A percentile compares a stretch with the other conserved stretches of the same genome.
Conservation (phyloP, 2,113 vertebrate genomes). For the Dipodomys spectabilis region DNA sequence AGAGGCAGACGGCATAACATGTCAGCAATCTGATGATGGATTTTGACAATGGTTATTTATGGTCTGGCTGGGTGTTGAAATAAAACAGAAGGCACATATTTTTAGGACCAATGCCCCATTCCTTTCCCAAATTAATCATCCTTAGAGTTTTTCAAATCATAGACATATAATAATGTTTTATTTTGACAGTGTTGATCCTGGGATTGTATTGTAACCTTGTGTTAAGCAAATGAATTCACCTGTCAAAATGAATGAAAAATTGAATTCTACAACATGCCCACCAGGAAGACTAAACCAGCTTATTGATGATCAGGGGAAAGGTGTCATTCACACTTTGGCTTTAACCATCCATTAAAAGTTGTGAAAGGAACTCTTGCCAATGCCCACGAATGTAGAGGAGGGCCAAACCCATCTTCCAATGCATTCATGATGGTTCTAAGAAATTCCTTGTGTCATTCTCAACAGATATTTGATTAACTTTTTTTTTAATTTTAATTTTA, state of each 20-base stretch:
- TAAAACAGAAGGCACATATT: slow-evolving; percentile 36
- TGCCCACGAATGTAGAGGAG: fast-evolving
- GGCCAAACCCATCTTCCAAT: not conserved
- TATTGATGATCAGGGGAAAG: not conserved
- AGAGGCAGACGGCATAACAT: slow-evolving; percentile 29
- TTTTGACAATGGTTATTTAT: slow-evolving; percentile 45
- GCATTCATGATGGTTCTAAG: not conserved
- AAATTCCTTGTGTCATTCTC: not conserved
- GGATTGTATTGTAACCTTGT: not conserved
- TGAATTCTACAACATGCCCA: not conserved
- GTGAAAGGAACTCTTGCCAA: not conserved
- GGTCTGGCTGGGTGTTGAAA: not conserved
- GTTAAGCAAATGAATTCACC: not conserved
- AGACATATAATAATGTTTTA: not conserved
- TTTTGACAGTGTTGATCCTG: not conserved
- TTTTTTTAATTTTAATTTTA: no score
- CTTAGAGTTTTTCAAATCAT: slow-evolving; percentile 49
- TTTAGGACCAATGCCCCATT: not conserved
- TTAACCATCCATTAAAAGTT: not conserved
- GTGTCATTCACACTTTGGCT: not conserved
- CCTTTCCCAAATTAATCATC: slow-evolving; percentile 39
- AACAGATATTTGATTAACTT: not conserved
- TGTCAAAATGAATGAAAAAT: slow-evolving; percentile 9
- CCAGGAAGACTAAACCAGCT: not conserved
- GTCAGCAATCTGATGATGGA: not conserved